These are phyloP conservation scores for Leuciscus idus DNA, from an alignment of 2,113 vertebrate genomes.

Conservation along the genomic window DNA sequence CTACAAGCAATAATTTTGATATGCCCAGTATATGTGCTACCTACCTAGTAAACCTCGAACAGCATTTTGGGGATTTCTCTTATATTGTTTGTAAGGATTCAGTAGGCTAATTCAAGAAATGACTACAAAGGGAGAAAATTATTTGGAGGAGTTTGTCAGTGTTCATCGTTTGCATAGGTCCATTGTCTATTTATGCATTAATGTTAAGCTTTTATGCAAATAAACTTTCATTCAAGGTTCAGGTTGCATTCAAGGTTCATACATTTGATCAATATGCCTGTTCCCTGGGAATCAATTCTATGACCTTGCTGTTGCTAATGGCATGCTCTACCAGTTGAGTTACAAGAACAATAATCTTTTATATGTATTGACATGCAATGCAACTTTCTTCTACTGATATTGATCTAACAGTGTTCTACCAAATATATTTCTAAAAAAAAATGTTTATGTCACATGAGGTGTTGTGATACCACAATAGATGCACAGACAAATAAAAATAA, in stretches of 20 bases:
- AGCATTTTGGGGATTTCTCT: too few species aligned
- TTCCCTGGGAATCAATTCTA: background rate
- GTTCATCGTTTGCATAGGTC: background rate
- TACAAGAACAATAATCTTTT: background rate
- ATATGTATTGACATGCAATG: background rate
- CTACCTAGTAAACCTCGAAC: too few species aligned
- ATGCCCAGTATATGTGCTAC: too few species aligned
- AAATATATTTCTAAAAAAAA: background rate
- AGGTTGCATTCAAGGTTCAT: constrained; percentile 1
- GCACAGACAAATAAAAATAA: background rate
- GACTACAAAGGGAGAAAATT: background rate
- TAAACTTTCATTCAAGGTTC: background rate
- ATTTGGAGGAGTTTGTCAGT: background rate
- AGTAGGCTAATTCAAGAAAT: background rate
- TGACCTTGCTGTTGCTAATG: constrained; percentile 11
- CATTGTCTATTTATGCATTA: background rate
- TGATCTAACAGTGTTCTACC: background rate
- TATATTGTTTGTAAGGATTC: too few species aligned
- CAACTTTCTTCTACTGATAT: background rate
- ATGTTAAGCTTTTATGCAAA: constrained; percentile 4
- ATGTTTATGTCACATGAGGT: background rate
- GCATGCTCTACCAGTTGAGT: background rate
- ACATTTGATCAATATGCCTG: background rate
- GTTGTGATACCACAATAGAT: background rate
- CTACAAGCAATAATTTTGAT: too few species aligned